A percentile compares a stretch with the other conserved stretches of the same genome.
Evolutionary conservation across 2,113 vertebrate species (phyloP).

Genomic region (Microtus pennsylvanicus): DNA sequence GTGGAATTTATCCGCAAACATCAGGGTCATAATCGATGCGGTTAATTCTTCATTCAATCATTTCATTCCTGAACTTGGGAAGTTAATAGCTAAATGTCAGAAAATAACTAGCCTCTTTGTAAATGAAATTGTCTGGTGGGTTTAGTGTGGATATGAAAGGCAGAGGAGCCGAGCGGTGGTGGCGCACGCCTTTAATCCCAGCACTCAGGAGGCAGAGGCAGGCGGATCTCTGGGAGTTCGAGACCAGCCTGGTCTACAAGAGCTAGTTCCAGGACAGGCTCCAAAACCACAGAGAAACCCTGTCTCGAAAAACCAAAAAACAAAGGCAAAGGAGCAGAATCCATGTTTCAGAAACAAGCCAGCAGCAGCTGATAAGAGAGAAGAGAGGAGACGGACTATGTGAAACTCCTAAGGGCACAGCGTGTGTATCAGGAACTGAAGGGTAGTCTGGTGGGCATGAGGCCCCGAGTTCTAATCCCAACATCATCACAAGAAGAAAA

Average conservation of each 20-base stretch:
- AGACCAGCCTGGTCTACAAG: too few species aligned
- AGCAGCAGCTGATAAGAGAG: not conserved
- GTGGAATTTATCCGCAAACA: slow-evolving; percentile 43
- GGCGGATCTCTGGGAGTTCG: too few species aligned
- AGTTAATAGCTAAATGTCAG: slow-evolving; percentile 12
- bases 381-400: too few species aligned
- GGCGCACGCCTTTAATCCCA: too few species aligned
- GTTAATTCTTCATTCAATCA: slow-evolving; percentile 52
- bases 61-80: not conserved
- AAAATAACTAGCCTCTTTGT: not conserved
- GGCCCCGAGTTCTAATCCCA: not conserved
- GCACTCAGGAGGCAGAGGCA: too few species aligned
- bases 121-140: slow-evolving; percentile 12
- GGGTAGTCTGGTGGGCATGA: not conserved
- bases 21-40: not conserved
- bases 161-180: not conserved
- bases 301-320: too few species aligned
- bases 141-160: not conserved
- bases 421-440: not conserved
- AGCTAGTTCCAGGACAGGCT: too few species aligned
- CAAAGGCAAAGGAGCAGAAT: not conserved
- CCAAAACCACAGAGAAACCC: too few species aligned
- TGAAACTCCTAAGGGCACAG: not conserved
- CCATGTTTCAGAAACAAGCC: not conserved
- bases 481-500: not conserved